Evolutionary conservation across 2,888 invertebrate species (phyloP).

Genomic region (Drosophila lacicola): DNA sequence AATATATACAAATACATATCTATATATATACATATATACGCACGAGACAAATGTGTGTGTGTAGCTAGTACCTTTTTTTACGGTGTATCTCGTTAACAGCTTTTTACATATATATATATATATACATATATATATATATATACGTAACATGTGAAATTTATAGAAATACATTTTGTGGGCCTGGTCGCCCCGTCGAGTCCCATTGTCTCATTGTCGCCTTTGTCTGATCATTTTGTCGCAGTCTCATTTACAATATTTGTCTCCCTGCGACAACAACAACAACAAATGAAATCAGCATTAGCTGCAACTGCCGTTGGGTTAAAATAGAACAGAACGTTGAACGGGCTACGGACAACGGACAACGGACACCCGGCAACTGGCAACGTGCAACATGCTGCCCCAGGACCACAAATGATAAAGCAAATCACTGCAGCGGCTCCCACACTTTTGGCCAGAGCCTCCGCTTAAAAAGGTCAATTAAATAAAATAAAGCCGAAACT

Average conservation of each 20-base stretch:
- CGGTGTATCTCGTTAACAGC: conserved; percentile 61
- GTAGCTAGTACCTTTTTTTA: conserved; percentile 41
- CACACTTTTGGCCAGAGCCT: neutral
- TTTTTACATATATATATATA: conserved; percentile 46
- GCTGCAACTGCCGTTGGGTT: conserved; percentile 54
- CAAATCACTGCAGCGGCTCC: conserved; percentile 47
- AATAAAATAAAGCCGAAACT: neutral
- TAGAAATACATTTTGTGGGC: conserved; percentile 37
- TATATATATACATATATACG: neutral
- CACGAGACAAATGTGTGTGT: neutral
- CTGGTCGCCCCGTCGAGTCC: conserved; percentile 28
- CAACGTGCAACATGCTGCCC: conserved; percentile 44
- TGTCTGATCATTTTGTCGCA: conserved; percentile 73
- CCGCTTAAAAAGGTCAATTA: neutral
- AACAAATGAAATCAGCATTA: conserved; percentile 66
- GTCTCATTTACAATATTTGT: conserved; percentile 77
- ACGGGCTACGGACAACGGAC: conserved; percentile 11
- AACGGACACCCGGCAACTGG: conserved; percentile 4
- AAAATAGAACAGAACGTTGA: conserved; percentile 28
- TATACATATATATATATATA: conserved; percentile 13
- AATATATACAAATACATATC: neutral
- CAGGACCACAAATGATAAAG: conserved; percentile 65
- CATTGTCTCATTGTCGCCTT: conserved; percentile 61
- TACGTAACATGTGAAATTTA: conserved; percentile 7
- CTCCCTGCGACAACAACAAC: conserved; percentile 36